phyloP scores from a whole-genome alignment of 1,140 invertebrate genomes.

The Archegozetes longisetosus region DNA sequence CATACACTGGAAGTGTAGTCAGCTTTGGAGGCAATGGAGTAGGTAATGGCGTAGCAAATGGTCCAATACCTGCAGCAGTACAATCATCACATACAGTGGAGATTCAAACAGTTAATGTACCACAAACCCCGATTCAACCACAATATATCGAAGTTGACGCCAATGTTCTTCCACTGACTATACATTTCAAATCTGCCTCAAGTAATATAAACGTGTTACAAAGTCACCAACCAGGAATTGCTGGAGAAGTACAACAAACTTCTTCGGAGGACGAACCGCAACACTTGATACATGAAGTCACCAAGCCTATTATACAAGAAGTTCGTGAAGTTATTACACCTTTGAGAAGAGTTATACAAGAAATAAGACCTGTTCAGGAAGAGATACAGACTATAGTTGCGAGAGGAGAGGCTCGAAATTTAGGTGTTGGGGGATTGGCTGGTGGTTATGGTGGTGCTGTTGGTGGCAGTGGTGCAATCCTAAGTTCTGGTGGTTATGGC shows the following conservation, averaged over 20 bases:
- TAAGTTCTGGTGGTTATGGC: too few relatives aligned
- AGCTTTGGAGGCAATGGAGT: background rate
- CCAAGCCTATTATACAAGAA: conserved; percentile 14
- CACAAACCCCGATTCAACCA: conserved; percentile 1
- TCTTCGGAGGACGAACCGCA: conserved; percentile 13
- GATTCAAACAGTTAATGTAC: conserved; percentile 12
- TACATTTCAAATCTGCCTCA: conserved; percentile 13
- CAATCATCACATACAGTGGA: conserved; percentile 12
- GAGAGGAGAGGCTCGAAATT: too few relatives aligned
- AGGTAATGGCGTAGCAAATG: background rate
- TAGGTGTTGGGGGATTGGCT: too few relatives aligned
- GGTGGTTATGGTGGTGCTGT: too few relatives aligned
- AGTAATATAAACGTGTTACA: conserved; percentile 10
- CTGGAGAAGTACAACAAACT: conserved; percentile 11
- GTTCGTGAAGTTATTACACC: too few relatives aligned
- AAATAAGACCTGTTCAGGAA: too few relatives aligned
- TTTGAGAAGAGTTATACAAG: too few relatives aligned
- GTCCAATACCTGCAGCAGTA: conserved; percentile 12
- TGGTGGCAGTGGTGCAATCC: too few relatives aligned
- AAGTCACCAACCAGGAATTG: conserved; percentile 8
- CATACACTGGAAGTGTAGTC: background rate
- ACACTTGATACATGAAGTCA: conserved; percentile 9
- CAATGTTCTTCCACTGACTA: conserved; percentile 9
- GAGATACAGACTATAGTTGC: too few relatives aligned
- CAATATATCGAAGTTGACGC: conserved; percentile 14